Conservation (phyloP, 2,888 invertebrate genomes). For the Rambutsinella grinnellia region DNA sequence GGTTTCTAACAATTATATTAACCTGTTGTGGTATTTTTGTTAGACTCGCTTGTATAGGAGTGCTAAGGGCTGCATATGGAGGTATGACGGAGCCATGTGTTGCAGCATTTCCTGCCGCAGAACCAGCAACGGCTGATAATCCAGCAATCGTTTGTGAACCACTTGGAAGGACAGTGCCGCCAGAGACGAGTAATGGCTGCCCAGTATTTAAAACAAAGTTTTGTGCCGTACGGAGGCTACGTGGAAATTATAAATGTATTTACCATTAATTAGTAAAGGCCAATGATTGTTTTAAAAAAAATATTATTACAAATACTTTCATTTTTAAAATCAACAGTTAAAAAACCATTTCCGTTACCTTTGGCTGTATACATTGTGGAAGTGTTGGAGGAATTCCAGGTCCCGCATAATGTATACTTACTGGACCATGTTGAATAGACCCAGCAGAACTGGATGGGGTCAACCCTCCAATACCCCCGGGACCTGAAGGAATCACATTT, state of each 20-base stretch:
- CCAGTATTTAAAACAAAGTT: slow-evolving; percentile 45
- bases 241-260: neutral
- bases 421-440: slow-evolving; percentile 26
- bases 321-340: no score
- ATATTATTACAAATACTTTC: no score
- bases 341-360: slow-evolving; percentile 28
- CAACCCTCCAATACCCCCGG: slow-evolving; percentile 17
- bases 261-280: no score
- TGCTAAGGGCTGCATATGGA: slow-evolving; percentile 7
- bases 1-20: neutral
- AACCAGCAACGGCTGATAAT: slow-evolving; percentile 22
- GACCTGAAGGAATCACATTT: slow-evolving; percentile 18
- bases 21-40: slow-evolving; percentile 24
- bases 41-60: slow-evolving; percentile 34
- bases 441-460: slow-evolving; percentile 8
- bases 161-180: slow-evolving; percentile 22
- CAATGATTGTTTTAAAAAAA: no score
- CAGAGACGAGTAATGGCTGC: slow-evolving; percentile 34
- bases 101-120: slow-evolving; percentile 14
- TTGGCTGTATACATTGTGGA: slow-evolving; percentile 20
- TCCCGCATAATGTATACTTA: slow-evolving; percentile 42
- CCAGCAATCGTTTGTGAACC: slow-evolving; percentile 21
- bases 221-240: no score
- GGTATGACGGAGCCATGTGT: no score
- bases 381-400: slow-evolving; percentile 21